Evolutionary conservation across 1,140 invertebrate species (phyloP), one percentile per base, ranked within the genome.

Genomic region (Phthorimaea operculella): DNA sequence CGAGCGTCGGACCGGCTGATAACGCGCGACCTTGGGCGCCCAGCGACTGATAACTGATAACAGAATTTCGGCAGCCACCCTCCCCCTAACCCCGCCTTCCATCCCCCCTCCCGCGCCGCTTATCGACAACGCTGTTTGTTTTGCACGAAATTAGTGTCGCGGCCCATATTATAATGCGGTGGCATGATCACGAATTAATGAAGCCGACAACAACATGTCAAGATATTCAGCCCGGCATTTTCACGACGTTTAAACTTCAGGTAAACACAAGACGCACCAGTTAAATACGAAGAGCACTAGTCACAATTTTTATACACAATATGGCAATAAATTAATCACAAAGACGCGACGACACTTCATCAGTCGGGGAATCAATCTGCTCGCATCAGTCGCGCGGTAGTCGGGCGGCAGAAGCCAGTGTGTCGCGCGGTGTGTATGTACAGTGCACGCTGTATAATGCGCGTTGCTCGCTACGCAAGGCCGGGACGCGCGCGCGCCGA

Each of bases 11-110:
- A 15, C 63, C 63, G 57, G 66, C 51, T 75, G 78, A 79, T 79
- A 83, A 76, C 60, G 63, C 58, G 61, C 68, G 76, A 79, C 78
- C 78, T 83, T 81, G 79, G 62, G 65, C 64, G 66, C 68, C 75
- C 69, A 74, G 67, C 72, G 59, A 63, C 64, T 80, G 79, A 83
- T 83, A 83, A 63, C 64, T 80, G 79, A 83, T 83, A 83, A 79
- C 72, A 59, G 68, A 78, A 81, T 67, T 83, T 83, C 72, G 77
- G 77, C 73, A 63, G 56, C 63, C 51, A 56, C 48, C 8, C 51
- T 28, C 63, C 64, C 63, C 60, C 51, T 63, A 33, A 53, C 48
- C 21, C 51, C 33, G 21, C 53, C 56, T 45, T 50, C 54, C 60
- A 47, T 10, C 39, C 39, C 60, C 59, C 66, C 69, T 67, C 63